Evolutionary conservation across 2,113 vertebrate species (phyloP).

Genomic region (Myotis yumanensis): DNA sequence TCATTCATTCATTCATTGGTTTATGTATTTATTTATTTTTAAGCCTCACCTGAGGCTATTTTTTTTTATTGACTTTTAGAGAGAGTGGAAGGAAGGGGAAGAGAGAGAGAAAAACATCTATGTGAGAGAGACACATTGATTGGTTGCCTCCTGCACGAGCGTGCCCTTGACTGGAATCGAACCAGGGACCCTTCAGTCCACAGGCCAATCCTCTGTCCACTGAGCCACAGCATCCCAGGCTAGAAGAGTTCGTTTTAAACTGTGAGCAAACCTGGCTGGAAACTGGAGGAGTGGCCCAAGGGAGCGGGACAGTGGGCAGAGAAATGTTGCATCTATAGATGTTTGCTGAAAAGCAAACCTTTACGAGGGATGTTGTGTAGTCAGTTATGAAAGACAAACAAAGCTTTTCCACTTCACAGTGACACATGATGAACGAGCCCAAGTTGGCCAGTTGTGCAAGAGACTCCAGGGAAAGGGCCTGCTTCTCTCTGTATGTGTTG

Average conservation of each 20-base stretch:
- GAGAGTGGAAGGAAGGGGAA: no score
- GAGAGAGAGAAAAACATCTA: no score
- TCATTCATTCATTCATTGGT: no score
- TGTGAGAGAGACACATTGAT: no score
- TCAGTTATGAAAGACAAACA: neutral
- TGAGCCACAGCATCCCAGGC: no score
- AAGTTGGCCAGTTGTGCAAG: neutral
- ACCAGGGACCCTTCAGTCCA: no score
- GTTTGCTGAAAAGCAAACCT: neutral
- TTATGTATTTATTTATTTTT: no score
- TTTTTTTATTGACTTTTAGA: no score
- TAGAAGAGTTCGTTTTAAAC: neutral
- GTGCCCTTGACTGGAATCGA: no score
- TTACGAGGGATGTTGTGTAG: neutral
- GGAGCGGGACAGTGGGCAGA: neutral
- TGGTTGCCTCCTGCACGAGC: no score
- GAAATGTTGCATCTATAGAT: neutral
- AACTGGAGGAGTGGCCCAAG: accelerated
- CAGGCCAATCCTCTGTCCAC: no score
- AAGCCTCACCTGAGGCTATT: no score
- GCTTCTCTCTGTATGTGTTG: neutral
- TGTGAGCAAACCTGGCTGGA: neutral
- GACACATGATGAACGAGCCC: neutral
- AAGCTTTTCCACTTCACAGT: neutral
- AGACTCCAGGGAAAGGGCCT: neutral